These are phyloP conservation scores for Oligia strigilis DNA, from an alignment of 2,888 invertebrate species.

Conservation along the genomic window DNA sequence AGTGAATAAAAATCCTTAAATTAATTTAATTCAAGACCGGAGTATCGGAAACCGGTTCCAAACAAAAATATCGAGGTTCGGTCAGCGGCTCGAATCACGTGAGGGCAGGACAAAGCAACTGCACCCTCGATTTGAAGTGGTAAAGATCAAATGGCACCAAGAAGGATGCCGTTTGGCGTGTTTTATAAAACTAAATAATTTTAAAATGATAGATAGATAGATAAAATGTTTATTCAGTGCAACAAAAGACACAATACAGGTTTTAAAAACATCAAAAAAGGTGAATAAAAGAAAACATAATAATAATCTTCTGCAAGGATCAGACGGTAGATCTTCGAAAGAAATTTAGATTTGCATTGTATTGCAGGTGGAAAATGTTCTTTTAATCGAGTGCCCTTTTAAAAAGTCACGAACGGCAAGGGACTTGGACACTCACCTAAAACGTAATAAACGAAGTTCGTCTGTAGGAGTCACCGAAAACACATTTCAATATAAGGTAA, in stretches of 20 bases:
- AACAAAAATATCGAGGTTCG: conserved; percentile 28
- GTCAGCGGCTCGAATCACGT: conserved; percentile 39
- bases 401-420: background rate
- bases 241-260: too few species aligned
- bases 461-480: background rate
- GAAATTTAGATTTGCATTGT: too few species aligned
- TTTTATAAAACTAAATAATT: background rate
- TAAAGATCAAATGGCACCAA: conserved; percentile 15
- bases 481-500: background rate
- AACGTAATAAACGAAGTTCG: too few species aligned
- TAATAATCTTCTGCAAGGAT: background rate
- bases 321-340: background rate
- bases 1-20: conserved; percentile 17
- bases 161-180: background rate
- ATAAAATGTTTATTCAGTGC: too few species aligned
- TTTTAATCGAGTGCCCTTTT: background rate
- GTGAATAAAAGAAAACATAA: too few species aligned
- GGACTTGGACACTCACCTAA: too few species aligned
- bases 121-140: conserved; percentile 14
- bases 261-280: too few species aligned
- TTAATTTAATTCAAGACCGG: conserved; percentile 6
- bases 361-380: background rate
- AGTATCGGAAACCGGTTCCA: conserved; percentile 29
- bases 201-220: too few species aligned
- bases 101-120: conserved; percentile 10